These are phyloP conservation scores for Petrocephalus sullivani DNA, from an alignment of 2,797 vertebrate species.

Conservation along the genomic window DNA sequence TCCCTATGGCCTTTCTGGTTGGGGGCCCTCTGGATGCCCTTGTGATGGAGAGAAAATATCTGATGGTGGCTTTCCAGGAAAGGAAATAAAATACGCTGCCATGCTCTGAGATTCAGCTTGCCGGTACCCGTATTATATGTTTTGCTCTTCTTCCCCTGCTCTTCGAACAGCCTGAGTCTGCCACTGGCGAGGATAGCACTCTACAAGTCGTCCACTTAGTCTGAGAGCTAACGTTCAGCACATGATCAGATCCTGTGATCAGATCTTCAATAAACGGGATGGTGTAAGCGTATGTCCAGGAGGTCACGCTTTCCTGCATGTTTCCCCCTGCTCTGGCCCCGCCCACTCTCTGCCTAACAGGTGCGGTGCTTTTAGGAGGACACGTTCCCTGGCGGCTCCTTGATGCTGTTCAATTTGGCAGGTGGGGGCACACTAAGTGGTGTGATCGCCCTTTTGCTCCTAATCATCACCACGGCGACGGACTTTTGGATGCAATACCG, in stretches of 20 bases:
- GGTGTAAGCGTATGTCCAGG: background rate
- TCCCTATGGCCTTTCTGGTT: background rate
- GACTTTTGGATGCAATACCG: constrained; percentile 79
- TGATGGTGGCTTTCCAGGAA: background rate
- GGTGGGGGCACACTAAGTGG: constrained; percentile 73
- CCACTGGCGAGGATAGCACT: background rate
- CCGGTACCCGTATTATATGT: too few species aligned
- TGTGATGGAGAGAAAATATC: background rate
- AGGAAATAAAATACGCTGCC: background rate
- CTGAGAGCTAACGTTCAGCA: background rate
- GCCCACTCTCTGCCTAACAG: constrained; percentile 22
- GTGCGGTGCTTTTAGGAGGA: constrained; percentile 45
- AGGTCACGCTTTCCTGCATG: background rate
- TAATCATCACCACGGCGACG: constrained; percentile 72
- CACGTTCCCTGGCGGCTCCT: constrained; percentile 43
- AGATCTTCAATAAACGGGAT: background rate
- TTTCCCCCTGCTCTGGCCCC: background rate
- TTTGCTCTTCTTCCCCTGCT: too few species aligned
- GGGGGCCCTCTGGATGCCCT: background rate
- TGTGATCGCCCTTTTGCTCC: constrained; percentile 66
- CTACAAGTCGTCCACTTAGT: background rate
- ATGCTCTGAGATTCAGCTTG: background rate
- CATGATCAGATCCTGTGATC: background rate
- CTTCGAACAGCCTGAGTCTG: too few species aligned
- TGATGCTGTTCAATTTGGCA: constrained; percentile 65